phyloP scores from a whole-genome alignment of 2,113 vertebrate species.

The Myrmecobius fasciatus region DNA sequence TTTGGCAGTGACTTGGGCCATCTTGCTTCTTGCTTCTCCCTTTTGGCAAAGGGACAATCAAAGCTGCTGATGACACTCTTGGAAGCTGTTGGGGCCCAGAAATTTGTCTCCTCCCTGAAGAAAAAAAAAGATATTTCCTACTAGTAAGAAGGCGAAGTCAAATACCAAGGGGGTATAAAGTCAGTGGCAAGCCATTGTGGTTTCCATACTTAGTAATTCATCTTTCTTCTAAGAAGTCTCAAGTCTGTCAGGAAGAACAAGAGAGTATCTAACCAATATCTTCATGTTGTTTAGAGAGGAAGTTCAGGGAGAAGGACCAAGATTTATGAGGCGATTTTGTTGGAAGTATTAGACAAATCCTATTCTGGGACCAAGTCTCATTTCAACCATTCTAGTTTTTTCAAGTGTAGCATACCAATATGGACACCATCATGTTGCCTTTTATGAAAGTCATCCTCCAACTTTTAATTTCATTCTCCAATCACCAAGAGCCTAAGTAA shows the following conservation, averaged over 20 bases:
- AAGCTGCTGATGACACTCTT: neutral
- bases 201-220: slow-evolving; percentile 5
- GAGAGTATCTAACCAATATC: slow-evolving; percentile 13
- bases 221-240: slow-evolving; percentile 1
- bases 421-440: neutral
- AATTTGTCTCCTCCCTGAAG: neutral
- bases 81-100: neutral
- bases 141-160: neutral
- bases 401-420: accelerated
- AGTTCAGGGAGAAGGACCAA: slow-evolving; percentile 25
- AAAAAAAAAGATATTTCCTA: neutral
- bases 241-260: neutral
- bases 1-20: slow-evolving; percentile 30
- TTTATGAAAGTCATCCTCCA: slow-evolving; percentile 5
- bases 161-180: neutral
- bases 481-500: neutral
- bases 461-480: slow-evolving; percentile 13
- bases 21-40: slow-evolving; percentile 34
- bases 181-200: neutral
- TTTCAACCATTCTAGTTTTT: neutral
- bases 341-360: neutral
- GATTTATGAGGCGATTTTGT: slow-evolving; percentile 55
- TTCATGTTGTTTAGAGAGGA: slow-evolving; percentile 25
- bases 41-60: neutral
- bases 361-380: slow-evolving; percentile 4